Evolutionary conservation across 1,140 invertebrate genomes (phyloP).

Genomic region (Lordiphosa stackelbergi): DNA sequence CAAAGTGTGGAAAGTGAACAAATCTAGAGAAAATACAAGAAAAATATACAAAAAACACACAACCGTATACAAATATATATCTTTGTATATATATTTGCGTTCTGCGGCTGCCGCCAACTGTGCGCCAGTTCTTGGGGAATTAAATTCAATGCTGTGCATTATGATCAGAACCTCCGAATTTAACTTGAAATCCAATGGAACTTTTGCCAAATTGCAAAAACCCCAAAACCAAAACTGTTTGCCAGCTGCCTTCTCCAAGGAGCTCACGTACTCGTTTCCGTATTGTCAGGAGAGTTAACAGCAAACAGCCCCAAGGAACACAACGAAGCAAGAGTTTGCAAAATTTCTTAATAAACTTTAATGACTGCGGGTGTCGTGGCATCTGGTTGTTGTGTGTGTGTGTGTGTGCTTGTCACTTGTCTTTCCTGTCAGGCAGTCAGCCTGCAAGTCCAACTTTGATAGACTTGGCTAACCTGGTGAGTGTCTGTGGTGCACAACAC

Average conservation of each 20-base stretch:
- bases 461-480: slow-evolving; percentile 43
- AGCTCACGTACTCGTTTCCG: not conserved
- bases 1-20: slow-evolving; percentile 48
- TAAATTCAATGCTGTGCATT: slow-evolving; percentile 15
- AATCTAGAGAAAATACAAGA: slow-evolving; percentile 34
- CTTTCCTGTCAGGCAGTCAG: slow-evolving; percentile 1
- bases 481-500: slow-evolving; percentile 1
- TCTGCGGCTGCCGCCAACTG: slow-evolving; percentile 17
- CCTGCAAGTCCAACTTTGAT: slow-evolving; percentile 60
- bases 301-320: slow-evolving; percentile 22
- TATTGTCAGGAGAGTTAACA: slow-evolving; percentile 5
- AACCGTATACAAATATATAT: slow-evolving; percentile 2
- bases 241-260: slow-evolving; percentile 13
- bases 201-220: slow-evolving; percentile 54
- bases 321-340: slow-evolving; percentile 36
- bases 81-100: slow-evolving; percentile 12
- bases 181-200: slow-evolving; percentile 50
- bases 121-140: slow-evolving; percentile 13
- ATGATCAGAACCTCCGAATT: slow-evolving; percentile 30
- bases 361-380: slow-evolving; percentile 61
- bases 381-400: slow-evolving; percentile 31
- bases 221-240: slow-evolving; percentile 53
- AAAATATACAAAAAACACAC: slow-evolving; percentile 23
- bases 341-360: slow-evolving; percentile 73
- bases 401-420: slow-evolving; percentile 29